Conservation (phyloP, 2,797 vertebrate genomes). For the Podarcis siculus region DNA sequence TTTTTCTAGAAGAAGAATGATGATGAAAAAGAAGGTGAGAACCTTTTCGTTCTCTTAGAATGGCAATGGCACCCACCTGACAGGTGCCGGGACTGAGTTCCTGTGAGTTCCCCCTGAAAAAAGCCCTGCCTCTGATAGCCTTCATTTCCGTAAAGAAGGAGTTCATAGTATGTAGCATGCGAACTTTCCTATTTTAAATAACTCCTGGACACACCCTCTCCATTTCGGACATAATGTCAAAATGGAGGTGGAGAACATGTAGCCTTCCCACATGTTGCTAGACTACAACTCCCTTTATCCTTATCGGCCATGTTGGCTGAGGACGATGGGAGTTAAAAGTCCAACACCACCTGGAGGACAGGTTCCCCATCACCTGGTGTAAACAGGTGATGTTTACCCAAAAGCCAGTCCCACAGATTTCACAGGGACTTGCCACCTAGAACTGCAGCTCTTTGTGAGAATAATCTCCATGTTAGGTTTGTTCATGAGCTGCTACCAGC, state of each 20-base stretch:
- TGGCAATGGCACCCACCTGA: too few species aligned
- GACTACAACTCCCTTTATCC: background rate
- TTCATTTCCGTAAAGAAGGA: background rate
- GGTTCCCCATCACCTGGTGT: background rate
- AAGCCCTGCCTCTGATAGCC: too few species aligned
- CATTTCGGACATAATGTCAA: background rate
- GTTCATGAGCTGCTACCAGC: slow-evolving; percentile 20
- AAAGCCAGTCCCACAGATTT: background rate
- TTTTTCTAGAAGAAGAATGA: too few species aligned
- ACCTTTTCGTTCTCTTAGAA: too few species aligned
- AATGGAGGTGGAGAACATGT: background rate
- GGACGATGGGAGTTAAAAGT: background rate
- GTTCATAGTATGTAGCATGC: background rate
- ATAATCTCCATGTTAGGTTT: slow-evolving; percentile 5
- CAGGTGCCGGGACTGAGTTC: too few species aligned
- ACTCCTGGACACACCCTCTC: background rate
- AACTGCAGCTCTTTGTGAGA: background rate
- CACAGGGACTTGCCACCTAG: background rate
- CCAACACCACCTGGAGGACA: background rate
- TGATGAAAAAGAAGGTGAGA: too few species aligned
- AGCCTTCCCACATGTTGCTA: background rate
- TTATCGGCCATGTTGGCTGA: background rate
- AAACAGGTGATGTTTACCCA: background rate
- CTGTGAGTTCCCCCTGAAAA: too few species aligned
- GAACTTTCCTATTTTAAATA: background rate